A percentile compares a stretch with the other conserved stretches of the same genome.
phyloP scores from a whole-genome alignment of 1,140 invertebrate genomes.

The Micrasema longulum region DNA sequence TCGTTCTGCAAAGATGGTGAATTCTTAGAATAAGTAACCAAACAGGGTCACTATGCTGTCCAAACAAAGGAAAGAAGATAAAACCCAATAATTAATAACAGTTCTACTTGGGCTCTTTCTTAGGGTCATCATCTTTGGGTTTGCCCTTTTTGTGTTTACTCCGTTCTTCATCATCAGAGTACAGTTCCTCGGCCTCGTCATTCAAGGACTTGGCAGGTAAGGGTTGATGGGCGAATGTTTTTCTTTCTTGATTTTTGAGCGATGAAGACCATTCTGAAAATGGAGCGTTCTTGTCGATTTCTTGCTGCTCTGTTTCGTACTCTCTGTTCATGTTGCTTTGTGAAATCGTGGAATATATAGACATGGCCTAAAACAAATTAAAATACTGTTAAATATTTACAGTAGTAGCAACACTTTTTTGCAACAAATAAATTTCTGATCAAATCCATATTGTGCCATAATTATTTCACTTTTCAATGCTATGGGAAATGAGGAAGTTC shows the following conservation, averaged over 20 bases:
- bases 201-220: background rate
- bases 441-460: too few species aligned
- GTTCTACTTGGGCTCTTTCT: constrained; percentile 30
- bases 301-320: background rate
- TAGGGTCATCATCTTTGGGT: constrained; percentile 4
- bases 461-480: too few species aligned
- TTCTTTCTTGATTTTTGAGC: constrained; percentile 11
- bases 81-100: too few species aligned
- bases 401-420: too few species aligned
- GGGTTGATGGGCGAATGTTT: constrained; percentile 44
- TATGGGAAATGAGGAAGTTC: too few species aligned
- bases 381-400: background rate
- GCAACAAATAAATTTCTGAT: too few species aligned
- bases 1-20: too few species aligned
- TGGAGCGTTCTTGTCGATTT: background rate
- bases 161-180: constrained; percentile 66
- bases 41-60: too few species aligned
- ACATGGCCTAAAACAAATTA: constrained; percentile 71
- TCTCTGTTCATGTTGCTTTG: constrained; percentile 44
- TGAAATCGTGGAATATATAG: constrained; percentile 77
- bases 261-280: constrained; percentile 15
- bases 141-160: constrained; percentile 35
- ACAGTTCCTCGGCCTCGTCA: constrained; percentile 63
- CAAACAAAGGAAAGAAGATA: too few species aligned
- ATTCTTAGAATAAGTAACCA: too few species aligned